Evolutionary conservation across 2,797 vertebrate species (phyloP).

Genomic region (Falco concolor): DNA sequence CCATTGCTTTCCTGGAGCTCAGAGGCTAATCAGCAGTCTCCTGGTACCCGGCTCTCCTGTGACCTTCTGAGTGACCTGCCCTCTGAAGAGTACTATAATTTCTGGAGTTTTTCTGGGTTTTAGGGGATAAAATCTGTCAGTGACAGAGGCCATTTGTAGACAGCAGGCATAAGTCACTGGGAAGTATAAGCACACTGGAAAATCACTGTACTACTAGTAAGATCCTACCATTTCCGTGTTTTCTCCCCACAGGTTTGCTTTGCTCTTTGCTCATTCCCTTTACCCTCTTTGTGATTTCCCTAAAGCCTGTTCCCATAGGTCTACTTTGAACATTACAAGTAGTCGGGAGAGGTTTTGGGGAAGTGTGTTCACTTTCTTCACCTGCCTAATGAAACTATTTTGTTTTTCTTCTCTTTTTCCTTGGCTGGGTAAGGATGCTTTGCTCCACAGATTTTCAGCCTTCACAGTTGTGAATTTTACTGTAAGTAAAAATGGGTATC

Average conservation of each 20-base stretch:
- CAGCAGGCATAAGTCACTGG: background rate
- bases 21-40: background rate
- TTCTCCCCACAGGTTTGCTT: background rate
- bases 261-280: background rate
- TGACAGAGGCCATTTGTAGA: background rate
- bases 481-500: background rate
- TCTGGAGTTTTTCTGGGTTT: background rate
- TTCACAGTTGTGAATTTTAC: background rate
- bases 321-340: background rate
- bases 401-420: background rate
- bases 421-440: background rate
- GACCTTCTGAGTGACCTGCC: background rate
- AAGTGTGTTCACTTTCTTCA: background rate
- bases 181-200: background rate
- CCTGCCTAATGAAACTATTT: background rate
- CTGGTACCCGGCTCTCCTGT: background rate
- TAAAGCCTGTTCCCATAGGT: background rate
- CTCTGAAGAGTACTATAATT: background rate
- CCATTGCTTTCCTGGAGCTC: background rate
- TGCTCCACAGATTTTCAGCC: background rate
- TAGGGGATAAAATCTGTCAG: background rate
- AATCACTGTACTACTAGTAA: background rate
- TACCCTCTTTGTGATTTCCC: background rate
- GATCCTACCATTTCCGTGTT: background rate
- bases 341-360: background rate